Conservation (phyloP, 2,797 vertebrate species). For the Otolemur crassicaudatus region DNA sequence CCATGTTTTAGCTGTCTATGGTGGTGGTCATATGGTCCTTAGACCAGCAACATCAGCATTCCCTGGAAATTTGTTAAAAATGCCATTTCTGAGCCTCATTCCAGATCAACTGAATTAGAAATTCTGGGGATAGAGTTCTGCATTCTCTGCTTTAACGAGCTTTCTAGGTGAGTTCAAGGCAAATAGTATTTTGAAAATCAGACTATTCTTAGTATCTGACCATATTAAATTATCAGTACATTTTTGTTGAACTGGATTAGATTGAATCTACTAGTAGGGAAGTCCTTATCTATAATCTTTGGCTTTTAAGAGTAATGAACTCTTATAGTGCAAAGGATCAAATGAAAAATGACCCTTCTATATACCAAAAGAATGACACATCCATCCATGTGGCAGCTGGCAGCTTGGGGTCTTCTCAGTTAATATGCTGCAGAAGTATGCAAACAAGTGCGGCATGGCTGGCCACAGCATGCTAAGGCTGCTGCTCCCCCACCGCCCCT, state of each 20-base stretch:
- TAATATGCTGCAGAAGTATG: background rate
- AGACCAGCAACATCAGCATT: background rate
- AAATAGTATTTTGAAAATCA: background rate
- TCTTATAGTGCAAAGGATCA: background rate
- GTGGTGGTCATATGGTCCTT: background rate
- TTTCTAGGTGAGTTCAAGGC: background rate
- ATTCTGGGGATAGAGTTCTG: background rate
- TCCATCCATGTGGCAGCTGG: background rate
- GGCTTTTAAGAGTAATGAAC: background rate
- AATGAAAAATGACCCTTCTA: background rate
- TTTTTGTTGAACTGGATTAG: constrained; percentile 1
- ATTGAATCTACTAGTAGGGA: background rate
- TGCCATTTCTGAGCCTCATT: background rate
- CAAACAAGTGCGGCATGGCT: background rate
- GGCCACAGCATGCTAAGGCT: background rate
- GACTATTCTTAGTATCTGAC: background rate
- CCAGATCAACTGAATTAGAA: background rate
- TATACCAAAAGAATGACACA: background rate
- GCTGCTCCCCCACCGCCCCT: background rate
- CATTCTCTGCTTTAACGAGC: background rate
- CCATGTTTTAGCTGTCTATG: background rate
- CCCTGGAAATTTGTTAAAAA: constrained; percentile 12
- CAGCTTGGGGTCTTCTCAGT: background rate
- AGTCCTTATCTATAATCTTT: background rate
- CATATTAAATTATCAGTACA: background rate